A percentile compares a stretch with the other conserved stretches of the same genome.
These are phyloP conservation scores for Taenaris catops DNA, from an alignment of 2,888 invertebrate species.

Conservation along the genomic window DNA sequence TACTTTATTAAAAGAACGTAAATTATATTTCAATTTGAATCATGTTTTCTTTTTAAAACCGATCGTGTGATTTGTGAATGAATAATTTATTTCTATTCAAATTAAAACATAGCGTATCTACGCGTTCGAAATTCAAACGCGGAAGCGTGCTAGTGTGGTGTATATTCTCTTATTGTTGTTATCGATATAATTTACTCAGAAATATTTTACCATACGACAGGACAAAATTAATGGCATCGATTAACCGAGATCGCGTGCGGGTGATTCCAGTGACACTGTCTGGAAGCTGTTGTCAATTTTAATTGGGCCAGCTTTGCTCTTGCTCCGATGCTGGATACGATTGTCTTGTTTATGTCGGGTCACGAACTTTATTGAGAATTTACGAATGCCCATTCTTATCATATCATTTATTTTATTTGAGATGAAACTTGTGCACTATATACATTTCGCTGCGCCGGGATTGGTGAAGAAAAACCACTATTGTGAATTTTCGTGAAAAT, in stretches of 20 bases:
- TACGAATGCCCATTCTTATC: too few species aligned
- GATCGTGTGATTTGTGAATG: too few species aligned
- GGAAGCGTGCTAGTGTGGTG: slow-evolving; percentile 8
- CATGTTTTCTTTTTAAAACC: too few species aligned
- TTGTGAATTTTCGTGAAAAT: too few species aligned
- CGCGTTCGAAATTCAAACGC: slow-evolving; percentile 5
- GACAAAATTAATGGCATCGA: slow-evolving; percentile 73
- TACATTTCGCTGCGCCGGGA: too few species aligned
- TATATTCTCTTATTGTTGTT: slow-evolving; percentile 10
- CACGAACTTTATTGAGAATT: slow-evolving; percentile 59
- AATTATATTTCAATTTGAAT: too few species aligned
- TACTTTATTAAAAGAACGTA: too few species aligned
- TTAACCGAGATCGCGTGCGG: slow-evolving; percentile 73
- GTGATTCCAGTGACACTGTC: slow-evolving; percentile 61
- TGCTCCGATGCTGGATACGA: slow-evolving; percentile 55
- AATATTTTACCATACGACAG: slow-evolving; percentile 30
- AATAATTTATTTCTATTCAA: too few species aligned
- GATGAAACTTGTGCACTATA: too few species aligned
- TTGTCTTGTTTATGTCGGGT: slow-evolving; percentile 66
- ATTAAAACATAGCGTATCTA: too few species aligned
- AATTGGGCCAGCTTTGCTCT: slow-evolving; percentile 69
- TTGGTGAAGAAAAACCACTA: too few species aligned
- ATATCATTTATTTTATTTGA: too few species aligned
- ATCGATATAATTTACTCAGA: slow-evolving; percentile 19
- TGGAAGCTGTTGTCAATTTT: slow-evolving; percentile 73